A percentile compares a stretch with the other conserved stretches of the same genome.
These are phyloP conservation scores for Micrastur ruficollis DNA, from an alignment of 2,797 vertebrate species.

Conservation along the genomic window DNA sequence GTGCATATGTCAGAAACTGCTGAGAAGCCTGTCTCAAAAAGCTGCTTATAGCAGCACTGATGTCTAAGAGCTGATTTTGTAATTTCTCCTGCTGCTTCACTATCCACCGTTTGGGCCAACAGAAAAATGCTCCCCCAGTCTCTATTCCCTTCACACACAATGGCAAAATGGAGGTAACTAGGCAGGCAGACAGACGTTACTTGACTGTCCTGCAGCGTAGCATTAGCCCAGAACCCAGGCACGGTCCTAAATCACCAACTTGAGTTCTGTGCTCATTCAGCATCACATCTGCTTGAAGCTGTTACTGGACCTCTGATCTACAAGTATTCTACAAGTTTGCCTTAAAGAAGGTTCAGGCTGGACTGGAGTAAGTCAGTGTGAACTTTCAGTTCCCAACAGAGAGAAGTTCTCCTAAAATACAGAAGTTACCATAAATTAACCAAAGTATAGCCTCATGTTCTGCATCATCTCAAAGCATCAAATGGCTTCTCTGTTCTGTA, in stretches of 20 bases:
- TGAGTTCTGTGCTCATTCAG: neutral
- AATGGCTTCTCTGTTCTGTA: neutral
- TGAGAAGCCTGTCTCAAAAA: neutral
- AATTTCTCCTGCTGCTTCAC: neutral
- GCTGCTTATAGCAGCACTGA: neutral
- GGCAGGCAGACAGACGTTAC: neutral
- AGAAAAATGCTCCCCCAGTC: too few relatives aligned
- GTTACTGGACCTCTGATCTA: neutral
- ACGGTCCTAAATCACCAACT: neutral
- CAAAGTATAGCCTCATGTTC: neutral
- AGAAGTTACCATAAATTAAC: neutral
- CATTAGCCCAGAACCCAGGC: neutral
- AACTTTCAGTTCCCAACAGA: neutral
- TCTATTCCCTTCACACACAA: fast-evolving
- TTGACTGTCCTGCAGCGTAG: fast-evolving
- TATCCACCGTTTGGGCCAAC: neutral
- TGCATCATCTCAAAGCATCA: neutral
- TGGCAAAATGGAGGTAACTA: fast-evolving
- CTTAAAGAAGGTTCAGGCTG: neutral
- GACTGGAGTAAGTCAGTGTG: neutral
- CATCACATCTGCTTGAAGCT: neutral
- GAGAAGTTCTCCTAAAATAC: neutral
- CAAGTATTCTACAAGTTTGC: neutral
- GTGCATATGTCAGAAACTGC: neutral
- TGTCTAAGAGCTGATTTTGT: neutral